Percentiles rank a stretch among this genome's conserved stretches.
Conservation (phyloP, 2,888 invertebrate genomes). For the Drosophila antonietae region DNA sequence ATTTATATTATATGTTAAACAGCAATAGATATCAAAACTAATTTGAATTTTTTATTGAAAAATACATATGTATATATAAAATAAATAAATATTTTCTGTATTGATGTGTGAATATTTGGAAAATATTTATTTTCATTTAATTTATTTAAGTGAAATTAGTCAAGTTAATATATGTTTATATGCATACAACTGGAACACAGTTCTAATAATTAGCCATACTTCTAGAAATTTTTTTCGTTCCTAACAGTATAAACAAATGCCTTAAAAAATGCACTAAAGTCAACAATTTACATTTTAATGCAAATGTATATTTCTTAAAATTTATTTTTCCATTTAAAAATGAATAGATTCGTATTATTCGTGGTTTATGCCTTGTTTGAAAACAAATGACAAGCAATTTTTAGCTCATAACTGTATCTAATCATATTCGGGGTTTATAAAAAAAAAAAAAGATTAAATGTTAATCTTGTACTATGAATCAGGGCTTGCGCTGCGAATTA, state of each 20-base stretch:
- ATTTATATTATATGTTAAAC: background rate
- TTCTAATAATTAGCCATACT: too few relatives aligned
- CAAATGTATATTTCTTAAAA: too few relatives aligned
- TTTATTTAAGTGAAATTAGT: too few relatives aligned
- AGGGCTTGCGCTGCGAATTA: background rate
- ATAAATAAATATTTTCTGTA: background rate
- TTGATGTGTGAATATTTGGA: too few relatives aligned
- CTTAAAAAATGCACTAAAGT: background rate
- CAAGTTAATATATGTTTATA: too few relatives aligned
- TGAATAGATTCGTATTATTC: background rate
- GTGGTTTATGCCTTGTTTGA: background rate
- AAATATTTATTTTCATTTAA: background rate
- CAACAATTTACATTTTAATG: too few relatives aligned
- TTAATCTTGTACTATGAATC: background rate
- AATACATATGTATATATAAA: background rate
- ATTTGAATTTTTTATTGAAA: background rate
- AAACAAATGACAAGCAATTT: background rate
- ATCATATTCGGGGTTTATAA: background rate
- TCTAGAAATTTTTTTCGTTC: background rate
- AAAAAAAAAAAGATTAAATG: background rate
- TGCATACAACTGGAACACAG: too few relatives aligned
- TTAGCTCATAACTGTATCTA: slow-evolving; percentile 2
- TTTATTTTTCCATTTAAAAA: background rate
- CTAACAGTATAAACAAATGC: background rate
- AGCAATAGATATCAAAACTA: background rate